phyloP scores from a whole-genome alignment of 1,140 invertebrate species.

The Calephelis virginiensis region DNA sequence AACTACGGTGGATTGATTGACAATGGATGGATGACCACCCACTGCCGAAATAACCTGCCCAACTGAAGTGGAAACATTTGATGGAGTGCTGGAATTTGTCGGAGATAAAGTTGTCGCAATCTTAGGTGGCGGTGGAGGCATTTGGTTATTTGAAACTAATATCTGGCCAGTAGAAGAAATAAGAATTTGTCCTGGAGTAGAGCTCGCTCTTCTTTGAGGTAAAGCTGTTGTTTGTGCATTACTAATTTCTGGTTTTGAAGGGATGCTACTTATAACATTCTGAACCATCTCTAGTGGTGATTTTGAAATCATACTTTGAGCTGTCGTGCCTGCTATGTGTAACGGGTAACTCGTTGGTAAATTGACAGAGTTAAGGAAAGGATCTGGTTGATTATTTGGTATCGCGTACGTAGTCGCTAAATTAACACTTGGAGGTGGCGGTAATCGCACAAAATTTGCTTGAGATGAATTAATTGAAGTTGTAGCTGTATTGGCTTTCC shows the following conservation, averaged over 20 bases:
- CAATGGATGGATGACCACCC: constrained; percentile 59
- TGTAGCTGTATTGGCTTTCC: constrained; percentile 85
- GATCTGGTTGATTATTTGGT: constrained; percentile 69
- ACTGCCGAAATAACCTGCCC: constrained; percentile 81
- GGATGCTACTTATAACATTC: constrained; percentile 87
- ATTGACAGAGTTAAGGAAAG: constrained; percentile 65
- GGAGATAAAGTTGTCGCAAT: constrained; percentile 82
- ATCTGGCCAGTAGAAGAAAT: constrained; percentile 87
- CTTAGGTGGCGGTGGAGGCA: constrained; percentile 84
- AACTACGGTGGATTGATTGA: constrained; percentile 86
- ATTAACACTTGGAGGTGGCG: constrained; percentile 70
- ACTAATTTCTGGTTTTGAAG: constrained; percentile 62
- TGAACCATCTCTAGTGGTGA: constrained; percentile 89
- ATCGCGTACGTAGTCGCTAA: constrained; percentile 72
- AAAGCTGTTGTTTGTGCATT: constrained; percentile 40
- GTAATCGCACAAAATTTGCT: constrained; percentile 63
- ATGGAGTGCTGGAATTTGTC: constrained; percentile 83
- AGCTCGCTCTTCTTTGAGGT: constrained; percentile 41
- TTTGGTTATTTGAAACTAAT: constrained; percentile 83
- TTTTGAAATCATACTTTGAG: constrained; percentile 81
- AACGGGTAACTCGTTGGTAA: constrained; percentile 73
- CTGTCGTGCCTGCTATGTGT: constrained; percentile 72
- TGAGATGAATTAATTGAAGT: constrained; percentile 84
- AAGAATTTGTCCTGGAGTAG: constrained; percentile 83
- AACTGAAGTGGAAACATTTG: constrained; percentile 84